A percentile compares a stretch with the other conserved stretches of the same genome.
These are phyloP conservation scores for Coelinius sp. DNA, from an alignment of 2,888 invertebrate genomes.

Conservation along the genomic window DNA sequence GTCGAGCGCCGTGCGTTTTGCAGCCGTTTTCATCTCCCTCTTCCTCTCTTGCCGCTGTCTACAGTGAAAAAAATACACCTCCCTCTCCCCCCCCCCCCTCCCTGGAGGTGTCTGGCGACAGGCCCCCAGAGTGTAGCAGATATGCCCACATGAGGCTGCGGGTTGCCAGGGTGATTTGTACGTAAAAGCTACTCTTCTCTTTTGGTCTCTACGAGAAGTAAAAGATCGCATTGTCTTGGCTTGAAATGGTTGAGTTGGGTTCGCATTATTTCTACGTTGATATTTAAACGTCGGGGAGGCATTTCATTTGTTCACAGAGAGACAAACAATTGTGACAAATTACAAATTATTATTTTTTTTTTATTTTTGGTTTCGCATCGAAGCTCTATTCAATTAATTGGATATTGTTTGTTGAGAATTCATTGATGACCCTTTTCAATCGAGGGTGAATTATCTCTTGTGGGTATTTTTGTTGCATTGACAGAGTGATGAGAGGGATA, in stretches of 20 bases:
- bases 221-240: background rate
- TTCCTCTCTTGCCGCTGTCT: background rate
- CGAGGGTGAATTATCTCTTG: background rate
- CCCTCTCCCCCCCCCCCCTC: too few species aligned
- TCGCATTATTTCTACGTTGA: background rate
- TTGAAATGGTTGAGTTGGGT: background rate
- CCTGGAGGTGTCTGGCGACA: conserved; percentile 31
- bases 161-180: conserved; percentile 16
- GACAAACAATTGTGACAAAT: background rate
- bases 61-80: background rate
- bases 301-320: background rate
- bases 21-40: background rate
- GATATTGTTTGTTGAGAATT: too few species aligned
- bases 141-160: background rate
- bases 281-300: background rate
- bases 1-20: conserved; percentile 39
- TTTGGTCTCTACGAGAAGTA: background rate
- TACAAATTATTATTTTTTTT: background rate
- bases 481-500: background rate
- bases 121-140: conserved; percentile 18
- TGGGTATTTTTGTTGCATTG: background rate
- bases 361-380: background rate
- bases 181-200: background rate
- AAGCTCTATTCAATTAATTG: too few species aligned
- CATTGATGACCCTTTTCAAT: too few species aligned